Percentiles rank a stretch among this genome's conserved stretches.
phyloP scores from a whole-genome alignment of 2,888 invertebrate genomes.

The Lamellibrachia satsuma region DNA sequence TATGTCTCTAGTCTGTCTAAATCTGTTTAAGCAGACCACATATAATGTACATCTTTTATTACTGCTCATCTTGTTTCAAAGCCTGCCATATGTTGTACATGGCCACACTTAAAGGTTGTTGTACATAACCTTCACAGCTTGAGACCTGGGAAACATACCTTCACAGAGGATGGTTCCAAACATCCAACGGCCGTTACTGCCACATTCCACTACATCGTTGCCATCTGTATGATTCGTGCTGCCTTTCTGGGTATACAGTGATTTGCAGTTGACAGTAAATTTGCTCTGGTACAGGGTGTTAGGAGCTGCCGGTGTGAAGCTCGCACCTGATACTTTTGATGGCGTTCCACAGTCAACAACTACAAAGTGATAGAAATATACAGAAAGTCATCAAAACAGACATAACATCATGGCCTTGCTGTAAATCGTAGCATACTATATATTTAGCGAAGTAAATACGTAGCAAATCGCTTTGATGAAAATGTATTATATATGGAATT shows the following conservation, averaged over 20 bases:
- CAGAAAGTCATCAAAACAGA: background rate
- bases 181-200: background rate
- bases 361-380: background rate
- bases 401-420: background rate
- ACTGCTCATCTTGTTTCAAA: no score
- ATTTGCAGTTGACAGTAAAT: background rate
- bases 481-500: background rate
- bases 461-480: background rate
- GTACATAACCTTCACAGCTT: no score
- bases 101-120: no score
- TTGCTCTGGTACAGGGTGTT: background rate
- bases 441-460: background rate
- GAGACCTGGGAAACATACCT: background rate
- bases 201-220: background rate
- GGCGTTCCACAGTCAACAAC: background rate
- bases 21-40: no score
- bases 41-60: no score
- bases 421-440: background rate
- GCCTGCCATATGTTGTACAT: no score
- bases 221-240: background rate
- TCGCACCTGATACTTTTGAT: background rate
- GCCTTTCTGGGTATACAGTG: background rate
- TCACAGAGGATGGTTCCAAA: background rate
- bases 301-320: background rate
- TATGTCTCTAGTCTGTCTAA: no score